These are phyloP conservation scores for Poicephalus meyeri DNA, from an alignment of 2,113 vertebrate species.

Conservation along the genomic window DNA sequence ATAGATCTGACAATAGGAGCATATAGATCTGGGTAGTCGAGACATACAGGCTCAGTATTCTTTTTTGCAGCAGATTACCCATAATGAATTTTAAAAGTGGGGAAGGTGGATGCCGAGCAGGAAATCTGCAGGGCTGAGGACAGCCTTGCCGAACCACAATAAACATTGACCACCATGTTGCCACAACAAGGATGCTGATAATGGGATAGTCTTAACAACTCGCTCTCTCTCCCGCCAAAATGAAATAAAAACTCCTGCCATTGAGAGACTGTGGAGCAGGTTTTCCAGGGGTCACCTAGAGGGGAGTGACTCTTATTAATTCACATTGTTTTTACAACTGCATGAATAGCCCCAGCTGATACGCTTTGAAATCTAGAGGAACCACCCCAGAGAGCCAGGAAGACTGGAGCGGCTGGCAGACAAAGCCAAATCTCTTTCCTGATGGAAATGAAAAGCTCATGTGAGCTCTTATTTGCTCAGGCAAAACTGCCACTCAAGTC, in stretches of 20 bases:
- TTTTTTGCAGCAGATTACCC: background rate
- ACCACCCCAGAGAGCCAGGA: background rate
- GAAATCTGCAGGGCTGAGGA: background rate
- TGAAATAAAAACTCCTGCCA: background rate
- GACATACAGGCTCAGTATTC: background rate
- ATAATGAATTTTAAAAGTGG: background rate
- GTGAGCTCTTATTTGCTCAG: background rate
- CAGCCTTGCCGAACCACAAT: background rate
- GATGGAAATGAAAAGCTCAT: background rate
- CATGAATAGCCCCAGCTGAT: background rate
- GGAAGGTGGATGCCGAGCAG: background rate
- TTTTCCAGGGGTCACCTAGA: conserved; percentile 33
- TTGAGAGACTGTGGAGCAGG: background rate
- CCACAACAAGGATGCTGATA: background rate
- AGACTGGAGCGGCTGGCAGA: background rate
- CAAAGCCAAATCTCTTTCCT: background rate
- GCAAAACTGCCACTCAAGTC: background rate
- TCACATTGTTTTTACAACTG: conserved; percentile 19
- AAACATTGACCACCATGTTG: background rate
- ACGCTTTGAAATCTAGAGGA: background rate
- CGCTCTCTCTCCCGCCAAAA: background rate
- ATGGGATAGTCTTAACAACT: background rate
- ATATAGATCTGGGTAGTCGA: conserved; percentile 8
- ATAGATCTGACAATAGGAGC: background rate
- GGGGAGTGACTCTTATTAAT: conserved; percentile 19